Evolutionary conservation across 2,113 vertebrate species (phyloP), one percentile per base, ranked within the genome.

Genomic region (Agelaius tricolor): DNA sequence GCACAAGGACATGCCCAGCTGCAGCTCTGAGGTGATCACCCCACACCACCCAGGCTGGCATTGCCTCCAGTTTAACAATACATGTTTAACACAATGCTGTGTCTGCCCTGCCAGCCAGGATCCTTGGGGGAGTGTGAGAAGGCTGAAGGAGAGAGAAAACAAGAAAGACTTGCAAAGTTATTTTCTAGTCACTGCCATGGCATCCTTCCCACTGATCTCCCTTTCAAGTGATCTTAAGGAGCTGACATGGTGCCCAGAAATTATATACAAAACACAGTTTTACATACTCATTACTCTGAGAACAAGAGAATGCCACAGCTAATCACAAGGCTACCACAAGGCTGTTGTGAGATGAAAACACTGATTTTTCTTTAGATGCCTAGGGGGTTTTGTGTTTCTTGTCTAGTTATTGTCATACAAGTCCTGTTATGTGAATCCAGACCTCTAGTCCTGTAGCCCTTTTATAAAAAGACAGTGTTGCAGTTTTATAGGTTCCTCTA

Each of bases 121-220:
- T 24, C 18, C 51, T 7, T 58, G 52, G 9, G 33, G 72, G n/a
- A 82, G 10, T 3, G 15, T 20, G 9, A 0, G 0, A 82, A 69
- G 58, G 41, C 26, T 89, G 59, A 24, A 87, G 49, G 46, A 82
- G 28, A 75, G 17, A 18, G 30, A 82, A 87, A 89, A 57, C 2
- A 15, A 82, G 24, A 71, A 62, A 67, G 37, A 52, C 44, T 82
- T 37, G 54, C 13, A 19, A 58, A 68, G 28, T 47, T 87, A 17
- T 80, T 87, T 89, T 80, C 71, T 24, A 76, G 13, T n/a, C 71
- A 22, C 47, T 76, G 49, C 77, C 15, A 2, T 90, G 62, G 46
- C 61, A 68, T 84, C 47, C 63, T 89, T 87, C 84, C 87, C 71
- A 54, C 51, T 75, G 89, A 72, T 92, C 44, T 87, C 55, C 62